phyloP scores from a whole-genome alignment of 2,888 invertebrate species.

The Trichopria drosophilae region DNA sequence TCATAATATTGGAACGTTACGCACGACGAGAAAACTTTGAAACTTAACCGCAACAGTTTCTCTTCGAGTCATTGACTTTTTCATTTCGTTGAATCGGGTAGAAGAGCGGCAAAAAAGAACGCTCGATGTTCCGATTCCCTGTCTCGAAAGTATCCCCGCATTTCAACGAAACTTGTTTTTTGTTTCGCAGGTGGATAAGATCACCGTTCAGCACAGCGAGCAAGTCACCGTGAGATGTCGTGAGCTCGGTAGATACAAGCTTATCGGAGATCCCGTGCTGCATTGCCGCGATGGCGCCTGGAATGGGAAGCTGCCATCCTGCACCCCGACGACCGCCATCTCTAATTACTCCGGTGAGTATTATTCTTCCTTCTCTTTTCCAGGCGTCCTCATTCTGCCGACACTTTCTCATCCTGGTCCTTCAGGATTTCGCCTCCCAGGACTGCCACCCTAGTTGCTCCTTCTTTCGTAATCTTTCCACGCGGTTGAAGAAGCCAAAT shows the following conservation, averaged over 20 bases:
- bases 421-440: too few species aligned
- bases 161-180: background rate
- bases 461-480: too few species aligned
- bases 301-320: conserved; percentile 77
- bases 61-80: too few species aligned
- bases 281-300: conserved; percentile 82
- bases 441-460: too few species aligned
- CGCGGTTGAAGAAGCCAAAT: background rate
- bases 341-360: conserved; percentile 80
- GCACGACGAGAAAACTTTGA: too few species aligned
- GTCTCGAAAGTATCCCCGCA: background rate
- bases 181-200: conserved; percentile 51
- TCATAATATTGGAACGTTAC: too few species aligned
- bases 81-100: too few species aligned
- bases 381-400: conserved; percentile 11
- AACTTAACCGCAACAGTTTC: too few species aligned
- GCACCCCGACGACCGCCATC: conserved; percentile 82
- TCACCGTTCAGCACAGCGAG: conserved; percentile 71
- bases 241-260: conserved; percentile 81
- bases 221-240: conserved; percentile 76
- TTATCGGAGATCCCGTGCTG: conserved; percentile 75
- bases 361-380: conserved; percentile 16
- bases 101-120: conserved; percentile 7
- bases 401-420: too few species aligned
- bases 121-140: too few species aligned